Base-by-base conservation (phyloP, 2,797 vertebrate species). In the Gymnocypris eckloni region DNA sequence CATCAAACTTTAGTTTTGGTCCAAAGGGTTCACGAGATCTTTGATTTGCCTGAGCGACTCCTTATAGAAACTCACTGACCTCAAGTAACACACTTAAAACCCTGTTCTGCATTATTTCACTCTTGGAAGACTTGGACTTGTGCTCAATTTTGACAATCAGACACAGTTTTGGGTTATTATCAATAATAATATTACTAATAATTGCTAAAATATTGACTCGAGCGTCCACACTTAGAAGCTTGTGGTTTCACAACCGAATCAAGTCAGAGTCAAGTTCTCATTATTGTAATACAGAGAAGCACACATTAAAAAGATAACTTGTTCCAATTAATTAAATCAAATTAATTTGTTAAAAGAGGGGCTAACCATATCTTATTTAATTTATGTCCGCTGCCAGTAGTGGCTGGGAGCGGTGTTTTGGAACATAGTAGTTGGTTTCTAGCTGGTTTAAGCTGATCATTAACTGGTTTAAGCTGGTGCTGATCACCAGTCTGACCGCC, bases 11-110 rank as follows among this genome's bases (percentile, higher is more conserved):
- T 33, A 82, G 52, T 20, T 52, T n/a, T 15, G 56, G 28, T 0
- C 16, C 13, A 37, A 61, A 15, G 92, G 88, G 91, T 37, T 79
- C 12, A 71, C 67, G 76, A 39, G 41, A 85, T 59, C 39, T 61
- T 45, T 71, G 52, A 85, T 25, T 13, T 48, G 52, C 54, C 43
- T 48, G 13, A 71, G 18, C 59, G 64, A 50, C 28, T 56, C 20
- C 25, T n/a, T 37, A 80, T 76, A 77, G 39, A 85, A 81, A 87
- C 71, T 39, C 72, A 52, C 6, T 85, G 82, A 87, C 82, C 82
- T 50, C 22, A 43, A 75, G 69, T 84, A 85, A 85, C 6, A 7
- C 28, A 64, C 81, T 87, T 81, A 85, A 76, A 84, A 41, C 70
- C 11, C 12, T 2, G 25, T 2, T 37, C 15, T n/a, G 69, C 41